Evolutionary conservation across 2,888 invertebrate species (phyloP).

Genomic region (Lasioglossum pauxillum): DNA sequence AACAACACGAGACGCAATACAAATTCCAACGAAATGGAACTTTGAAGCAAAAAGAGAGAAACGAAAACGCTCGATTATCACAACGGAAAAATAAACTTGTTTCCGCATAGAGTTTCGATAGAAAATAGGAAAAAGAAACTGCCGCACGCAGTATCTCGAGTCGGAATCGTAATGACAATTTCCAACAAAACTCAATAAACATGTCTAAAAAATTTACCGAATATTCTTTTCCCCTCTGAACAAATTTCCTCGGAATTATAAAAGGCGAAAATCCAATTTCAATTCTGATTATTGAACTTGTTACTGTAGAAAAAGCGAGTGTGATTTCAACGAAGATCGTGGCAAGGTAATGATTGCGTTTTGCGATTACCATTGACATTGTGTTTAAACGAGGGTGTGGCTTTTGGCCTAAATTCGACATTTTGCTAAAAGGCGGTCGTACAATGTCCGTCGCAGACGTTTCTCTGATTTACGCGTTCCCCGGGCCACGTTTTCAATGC

Average conservation of each 20-base stretch:
- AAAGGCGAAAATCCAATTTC: neutral
- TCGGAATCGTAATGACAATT: neutral
- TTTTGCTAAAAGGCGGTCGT: slow-evolving; percentile 24
- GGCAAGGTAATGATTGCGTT: neutral
- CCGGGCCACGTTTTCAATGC: slow-evolving; percentile 4
- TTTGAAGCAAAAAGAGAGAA: neutral
- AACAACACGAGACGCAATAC: neutral
- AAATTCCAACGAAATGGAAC: neutral
- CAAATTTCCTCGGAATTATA: neutral
- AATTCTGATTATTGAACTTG: neutral
- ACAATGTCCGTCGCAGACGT: slow-evolving; percentile 16
- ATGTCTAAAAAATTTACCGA: neutral
- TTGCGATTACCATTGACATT: neutral
- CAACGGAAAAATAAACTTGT: neutral
- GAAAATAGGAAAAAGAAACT: neutral
- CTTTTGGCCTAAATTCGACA: slow-evolving; percentile 14
- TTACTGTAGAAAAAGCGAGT: neutral
- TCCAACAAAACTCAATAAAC: no score
- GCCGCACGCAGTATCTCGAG: neutral
- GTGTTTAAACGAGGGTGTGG: neutral
- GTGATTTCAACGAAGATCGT: neutral
- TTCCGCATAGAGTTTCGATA: neutral
- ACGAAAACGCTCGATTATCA: neutral
- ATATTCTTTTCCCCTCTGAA: neutral
- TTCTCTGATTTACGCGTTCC: slow-evolving; percentile 42